phyloP scores from a whole-genome alignment of 30 jellyfish, hydroid and myxozoan genomes.

The Cassiopea andromeda region DNA sequence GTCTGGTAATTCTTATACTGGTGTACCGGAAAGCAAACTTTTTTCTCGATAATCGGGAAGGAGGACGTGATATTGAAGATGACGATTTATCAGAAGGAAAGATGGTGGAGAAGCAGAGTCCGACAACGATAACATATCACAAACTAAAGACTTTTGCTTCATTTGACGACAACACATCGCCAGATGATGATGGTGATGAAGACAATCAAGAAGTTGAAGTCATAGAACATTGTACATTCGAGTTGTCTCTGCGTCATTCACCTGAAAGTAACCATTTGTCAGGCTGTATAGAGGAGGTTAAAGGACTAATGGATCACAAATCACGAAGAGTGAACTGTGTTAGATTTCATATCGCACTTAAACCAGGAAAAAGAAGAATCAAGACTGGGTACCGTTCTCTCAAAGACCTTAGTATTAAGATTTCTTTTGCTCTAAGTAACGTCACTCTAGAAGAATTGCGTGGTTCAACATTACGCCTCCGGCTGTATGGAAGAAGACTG shows the following conservation, averaged over 20 bases:
- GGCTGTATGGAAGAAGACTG: constrained; percentile 72
- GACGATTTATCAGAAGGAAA: not conserved
- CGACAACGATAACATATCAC: not conserved
- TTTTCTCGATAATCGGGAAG: constrained; percentile 22
- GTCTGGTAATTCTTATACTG: constrained; percentile 33
- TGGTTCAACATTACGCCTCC: constrained; percentile 66
- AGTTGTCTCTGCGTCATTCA: not conserved
- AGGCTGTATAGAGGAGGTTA: constrained; percentile 15
- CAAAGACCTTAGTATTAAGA: not conserved
- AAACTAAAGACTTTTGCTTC: constrained; percentile 29
- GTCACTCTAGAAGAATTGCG: constrained; percentile 9
- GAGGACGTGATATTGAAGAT: not conserved
- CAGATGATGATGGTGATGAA: not conserved
- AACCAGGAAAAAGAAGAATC: constrained; percentile 20
- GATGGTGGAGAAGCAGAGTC: not conserved
- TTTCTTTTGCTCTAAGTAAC: constrained; percentile 11
- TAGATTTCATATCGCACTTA: constrained; percentile 41
- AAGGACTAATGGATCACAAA: constrained; percentile 6
- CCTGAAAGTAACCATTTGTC: constrained; percentile 6
- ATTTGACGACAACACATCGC: not conserved
- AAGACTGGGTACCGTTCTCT: constrained; percentile 34
- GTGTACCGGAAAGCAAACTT: constrained; percentile 44
- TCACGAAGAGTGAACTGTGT: not conserved
- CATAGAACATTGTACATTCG: constrained; percentile 25
- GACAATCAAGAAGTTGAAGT: constrained; percentile 11